A percentile compares a stretch with the other conserved stretches of the same genome.
These are phyloP conservation scores for Suillia variegata DNA, from an alignment of 2,888 invertebrate genomes.

Conservation along the genomic window DNA sequence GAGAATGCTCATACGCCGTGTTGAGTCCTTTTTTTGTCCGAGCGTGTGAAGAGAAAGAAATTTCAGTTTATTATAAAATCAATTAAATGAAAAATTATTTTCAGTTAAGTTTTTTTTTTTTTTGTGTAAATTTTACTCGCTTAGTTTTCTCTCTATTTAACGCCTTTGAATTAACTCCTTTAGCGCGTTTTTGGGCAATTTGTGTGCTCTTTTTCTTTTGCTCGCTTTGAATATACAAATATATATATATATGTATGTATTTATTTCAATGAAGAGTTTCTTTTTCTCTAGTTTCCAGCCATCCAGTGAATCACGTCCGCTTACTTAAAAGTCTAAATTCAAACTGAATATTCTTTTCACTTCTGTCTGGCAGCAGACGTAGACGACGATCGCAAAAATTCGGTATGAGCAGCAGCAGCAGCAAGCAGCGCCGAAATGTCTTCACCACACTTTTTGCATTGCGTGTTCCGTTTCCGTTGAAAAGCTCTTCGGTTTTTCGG, in stretches of 20 bases:
- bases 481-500: background rate
- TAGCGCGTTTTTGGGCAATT: no score
- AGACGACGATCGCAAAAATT: background rate
- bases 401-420: background rate
- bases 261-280: no score
- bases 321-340: slow-evolving; percentile 57
- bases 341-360: slow-evolving; percentile 47
- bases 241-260: no score
- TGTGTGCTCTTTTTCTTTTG: no score
- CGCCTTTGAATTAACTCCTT: slow-evolving; percentile 32
- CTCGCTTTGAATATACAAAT: no score
- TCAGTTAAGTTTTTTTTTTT: slow-evolving; percentile 25
- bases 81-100: background rate
- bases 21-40: slow-evolving; percentile 3
- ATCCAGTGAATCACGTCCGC: slow-evolving; percentile 60
- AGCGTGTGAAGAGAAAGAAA: background rate
- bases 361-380: no score
- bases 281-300: slow-evolving; percentile 58
- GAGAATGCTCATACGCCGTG: slow-evolving; percentile 49
- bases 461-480: slow-evolving; percentile 5
- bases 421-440: background rate
- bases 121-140: slow-evolving; percentile 33
- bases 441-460: slow-evolving; percentile 2
- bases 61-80: background rate
- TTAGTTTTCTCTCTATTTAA: slow-evolving; percentile 26